Conservation (phyloP, 2,888 invertebrate genomes). For the Cantharis rufa region DNA sequence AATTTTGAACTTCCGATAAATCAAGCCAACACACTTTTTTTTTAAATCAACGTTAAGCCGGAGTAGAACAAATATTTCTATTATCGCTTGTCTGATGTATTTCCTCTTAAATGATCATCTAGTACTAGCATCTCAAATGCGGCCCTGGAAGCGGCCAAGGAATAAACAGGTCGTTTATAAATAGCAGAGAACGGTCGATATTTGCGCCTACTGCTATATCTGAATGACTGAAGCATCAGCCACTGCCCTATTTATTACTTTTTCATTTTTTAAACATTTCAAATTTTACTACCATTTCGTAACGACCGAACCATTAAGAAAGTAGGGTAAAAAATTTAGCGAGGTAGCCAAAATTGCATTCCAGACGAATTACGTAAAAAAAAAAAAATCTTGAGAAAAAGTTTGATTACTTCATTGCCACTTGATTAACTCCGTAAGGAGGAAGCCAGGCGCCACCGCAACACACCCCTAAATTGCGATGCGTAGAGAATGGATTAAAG, state of each 20-base stretch:
- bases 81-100: conserved; percentile 46
- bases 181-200: conserved; percentile 37
- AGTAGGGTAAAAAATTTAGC: background rate
- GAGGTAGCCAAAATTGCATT: background rate
- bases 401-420: background rate
- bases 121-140: conserved; percentile 39
- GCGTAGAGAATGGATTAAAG: background rate
- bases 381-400: background rate
- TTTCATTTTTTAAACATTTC: conserved; percentile 18
- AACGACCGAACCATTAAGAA: background rate
- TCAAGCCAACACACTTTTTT: background rate
- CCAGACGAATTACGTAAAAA: background rate
- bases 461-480: background rate
- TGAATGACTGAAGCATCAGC: conserved; percentile 33
- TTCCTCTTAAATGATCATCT: conserved; percentile 53
- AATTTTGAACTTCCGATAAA: conserved; percentile 2
- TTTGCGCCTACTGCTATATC: conserved; percentile 30
- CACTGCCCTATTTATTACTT: conserved; percentile 33
- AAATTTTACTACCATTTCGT: conserved; percentile 1
- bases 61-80: background rate
- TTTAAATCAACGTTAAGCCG: background rate
- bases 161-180: conserved; percentile 43
- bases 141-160: conserved; percentile 56
- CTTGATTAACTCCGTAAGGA: background rate
- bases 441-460: background rate